Base-by-base conservation (phyloP, 2,797 vertebrate genomes). In the Spinus pinus region DNA sequence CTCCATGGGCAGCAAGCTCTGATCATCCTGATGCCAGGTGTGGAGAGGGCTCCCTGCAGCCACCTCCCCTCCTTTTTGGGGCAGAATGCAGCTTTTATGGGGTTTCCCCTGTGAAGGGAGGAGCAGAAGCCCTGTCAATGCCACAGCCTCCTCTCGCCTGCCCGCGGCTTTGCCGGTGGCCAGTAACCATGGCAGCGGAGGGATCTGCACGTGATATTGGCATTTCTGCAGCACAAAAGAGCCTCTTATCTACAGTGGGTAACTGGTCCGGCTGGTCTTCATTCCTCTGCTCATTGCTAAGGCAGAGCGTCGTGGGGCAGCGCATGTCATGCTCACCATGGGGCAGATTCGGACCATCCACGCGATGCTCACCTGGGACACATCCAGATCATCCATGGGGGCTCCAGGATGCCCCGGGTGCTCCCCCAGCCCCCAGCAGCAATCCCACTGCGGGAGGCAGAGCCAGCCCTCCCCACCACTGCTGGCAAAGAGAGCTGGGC, bases 211-310 rank as follows among this genome's bases (percentile, higher is more conserved):
- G 49, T 91, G 94, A 66, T 90, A 30, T 31, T 14, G 86, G 90
- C 14, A 93, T 95, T 96, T 88, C 83, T 91, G 82, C 85, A 12
- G 91, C 77, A 95, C 94, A 95, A 90, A 94, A 61, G 89, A 91
- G 69, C 73, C 85, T 86, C 94, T 95, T 69, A 90, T 83, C 87
- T 72, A 1, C 22, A 82, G 9, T 21, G 90, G 88, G 91, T 44
- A 21, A 44, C 69, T 72, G 7, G 20, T 22, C 73, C 19, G 88
- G 69, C 87, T 58, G 56, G 22, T 31, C 90, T 41, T 81, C 87
- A 58, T 91, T 91, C 94, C 88, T 89, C 58, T 0, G 6, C 35
- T 50, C 11, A 15, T 9, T 39, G 79, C 86, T 41, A 3, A 62
- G 84, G 30, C 28, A 16, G 33, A 72, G 57, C 0, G 0, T 15